phyloP scores from a whole-genome alignment of 2,797 vertebrate species.

The Anguilla marmorata region DNA sequence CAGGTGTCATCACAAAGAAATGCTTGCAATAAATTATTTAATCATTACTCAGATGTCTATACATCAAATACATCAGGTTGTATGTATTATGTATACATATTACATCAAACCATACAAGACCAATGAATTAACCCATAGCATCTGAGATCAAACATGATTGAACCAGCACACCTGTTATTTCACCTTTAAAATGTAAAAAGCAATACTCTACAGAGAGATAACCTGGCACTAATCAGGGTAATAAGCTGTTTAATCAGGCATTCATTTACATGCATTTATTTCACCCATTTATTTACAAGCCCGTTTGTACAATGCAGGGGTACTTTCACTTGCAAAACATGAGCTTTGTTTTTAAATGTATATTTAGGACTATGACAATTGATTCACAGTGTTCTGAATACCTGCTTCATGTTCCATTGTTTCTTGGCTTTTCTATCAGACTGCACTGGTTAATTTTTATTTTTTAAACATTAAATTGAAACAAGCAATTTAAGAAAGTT shows the following conservation, averaged over 20 bases:
- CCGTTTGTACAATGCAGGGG: background rate
- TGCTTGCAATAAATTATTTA: background rate
- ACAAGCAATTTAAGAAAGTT: background rate
- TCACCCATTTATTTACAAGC: background rate
- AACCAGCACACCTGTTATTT: background rate
- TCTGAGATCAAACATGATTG: background rate
- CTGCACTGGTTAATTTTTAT: background rate
- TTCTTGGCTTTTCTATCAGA: background rate
- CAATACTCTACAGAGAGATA: background rate
- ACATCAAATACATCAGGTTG: background rate
- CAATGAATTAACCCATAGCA: background rate
- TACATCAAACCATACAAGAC: background rate
- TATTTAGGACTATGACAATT: background rate
- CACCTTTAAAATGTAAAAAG: background rate
- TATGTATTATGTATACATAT: background rate
- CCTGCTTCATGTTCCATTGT: background rate
- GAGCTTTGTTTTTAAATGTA: background rate
- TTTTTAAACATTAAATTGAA: background rate
- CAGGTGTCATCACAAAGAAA: background rate
- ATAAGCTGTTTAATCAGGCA: background rate
- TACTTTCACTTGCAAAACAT: background rate
- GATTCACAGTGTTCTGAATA: background rate
- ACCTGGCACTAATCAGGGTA: background rate
- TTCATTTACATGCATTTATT: background rate
- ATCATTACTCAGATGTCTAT: background rate